Base-by-base conservation (phyloP, 2,888 invertebrate genomes). In the Athalia rosae region DNA sequence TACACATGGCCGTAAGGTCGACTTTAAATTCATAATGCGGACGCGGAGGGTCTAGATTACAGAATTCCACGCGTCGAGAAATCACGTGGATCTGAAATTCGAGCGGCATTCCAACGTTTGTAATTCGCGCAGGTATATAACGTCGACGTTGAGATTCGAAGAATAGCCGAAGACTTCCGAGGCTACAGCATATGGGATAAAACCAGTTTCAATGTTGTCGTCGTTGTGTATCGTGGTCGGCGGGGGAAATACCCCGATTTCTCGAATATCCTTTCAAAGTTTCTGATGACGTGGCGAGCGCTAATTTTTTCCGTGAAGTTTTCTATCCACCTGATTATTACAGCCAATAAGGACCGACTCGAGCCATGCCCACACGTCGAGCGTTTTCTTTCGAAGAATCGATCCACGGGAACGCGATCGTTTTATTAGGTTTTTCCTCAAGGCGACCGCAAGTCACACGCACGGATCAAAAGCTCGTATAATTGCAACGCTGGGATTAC, bases 191-290 rank as follows among this genome's bases (percentile, higher is more conserved):
- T n/a, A n/a, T 45, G 13, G 45, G 58, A 58, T 11, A 45, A 56
- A 71, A 71, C 71, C 71, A 43, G 71, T 71, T 71, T 13, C 43
- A 15, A 43, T 43, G 45, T 45, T 43, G 45, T 45, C 53, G 11
- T 67, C n/a, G n/a, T n/a, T n/a, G n/a, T 50, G 6, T 50, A 41
- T 28, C 11, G 67, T 50, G 50, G 67, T 67, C 53, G 9, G 50
- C 53, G n/a, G 67, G 71, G 71, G 71, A 71, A 71, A 58, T 58
- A 43, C 71, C 71, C 58, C 8, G 71, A 71, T 45, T 58, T 71
- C 8, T 43, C 4, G 45, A 58, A 58, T 15, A 58, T 58, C 13
- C 71, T 58, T 13, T 71, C 71, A 43, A 58, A 67, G 45, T 58
- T 50, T 58, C 15, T 7, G 71, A 58, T 43, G 71, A 56, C 71